Percentiles rank a stretch among this genome's conserved stretches.
These are phyloP conservation scores for Myotis findleyi DNA, from an alignment of 2,797 vertebrate species.

Conservation along the genomic window DNA sequence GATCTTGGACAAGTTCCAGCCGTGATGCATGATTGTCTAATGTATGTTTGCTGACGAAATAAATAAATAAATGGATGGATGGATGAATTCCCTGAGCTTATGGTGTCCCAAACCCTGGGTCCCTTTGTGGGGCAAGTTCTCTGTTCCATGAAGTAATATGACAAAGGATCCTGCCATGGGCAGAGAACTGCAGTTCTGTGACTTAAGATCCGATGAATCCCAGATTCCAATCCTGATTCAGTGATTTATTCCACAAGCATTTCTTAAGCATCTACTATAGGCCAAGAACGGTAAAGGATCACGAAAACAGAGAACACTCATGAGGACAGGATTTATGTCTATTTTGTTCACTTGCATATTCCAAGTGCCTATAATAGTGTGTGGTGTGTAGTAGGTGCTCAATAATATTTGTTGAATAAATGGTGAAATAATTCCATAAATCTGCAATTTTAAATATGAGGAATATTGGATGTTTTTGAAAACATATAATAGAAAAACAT, in stretches of 20 bases:
- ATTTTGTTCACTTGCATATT: not conserved
- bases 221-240: not conserved
- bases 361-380: not conserved
- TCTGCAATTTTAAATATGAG: conserved; percentile 34
- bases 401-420: not conserved
- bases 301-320: not conserved
- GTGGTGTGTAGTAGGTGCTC: not conserved
- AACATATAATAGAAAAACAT: not conserved
- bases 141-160: not conserved
- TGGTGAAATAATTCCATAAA: not conserved
- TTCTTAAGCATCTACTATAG: not conserved
- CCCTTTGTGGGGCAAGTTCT: not conserved
- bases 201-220: not conserved
- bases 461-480: not conserved
- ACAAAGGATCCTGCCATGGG: not conserved
- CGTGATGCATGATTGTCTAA: not conserved
- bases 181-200: not conserved
- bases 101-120: not conserved
- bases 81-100: not conserved
- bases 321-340: not conserved
- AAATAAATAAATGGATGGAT: not conserved
- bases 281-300: not conserved
- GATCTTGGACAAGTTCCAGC: not conserved
- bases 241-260: conserved; percentile 12
- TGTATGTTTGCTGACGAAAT: not conserved